Evolutionary conservation across 2,888 invertebrate genomes (phyloP).

Genomic region (Perdita meconis): DNA sequence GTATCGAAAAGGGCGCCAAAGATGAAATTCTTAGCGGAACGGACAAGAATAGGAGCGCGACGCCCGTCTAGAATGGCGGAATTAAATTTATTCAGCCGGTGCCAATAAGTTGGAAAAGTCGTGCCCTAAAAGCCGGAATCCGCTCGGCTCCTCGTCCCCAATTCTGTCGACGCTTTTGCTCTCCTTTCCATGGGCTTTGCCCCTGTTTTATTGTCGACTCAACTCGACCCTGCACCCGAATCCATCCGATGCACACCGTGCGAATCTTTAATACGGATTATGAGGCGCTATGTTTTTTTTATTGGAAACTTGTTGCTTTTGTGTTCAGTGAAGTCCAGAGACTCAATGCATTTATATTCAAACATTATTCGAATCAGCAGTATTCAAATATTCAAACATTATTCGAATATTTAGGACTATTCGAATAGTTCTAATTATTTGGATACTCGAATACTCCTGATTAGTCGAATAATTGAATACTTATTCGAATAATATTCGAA

Average conservation of each 20-base stretch:
- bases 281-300: slow-evolving; percentile 1
- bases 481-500: no score
- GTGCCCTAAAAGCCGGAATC: slow-evolving; percentile 80
- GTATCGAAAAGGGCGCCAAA: slow-evolving; percentile 68
- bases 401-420: no score
- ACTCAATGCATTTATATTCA: no score
- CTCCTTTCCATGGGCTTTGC: slow-evolving; percentile 41
- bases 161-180: slow-evolving; percentile 28
- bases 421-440: no score
- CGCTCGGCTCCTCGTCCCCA: slow-evolving; percentile 54
- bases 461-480: no score
- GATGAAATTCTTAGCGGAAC: slow-evolving; percentile 79
- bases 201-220: slow-evolving; percentile 71
- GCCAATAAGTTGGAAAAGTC: slow-evolving; percentile 81
- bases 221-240: slow-evolving; percentile 37
- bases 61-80: slow-evolving; percentile 75
- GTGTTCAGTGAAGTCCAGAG: no score
- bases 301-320: no score
- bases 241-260: slow-evolving; percentile 37
- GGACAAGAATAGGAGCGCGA: slow-evolving; percentile 68
- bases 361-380: no score
- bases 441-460: no score
- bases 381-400: no score
- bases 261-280: slow-evolving; percentile 33
- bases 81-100: slow-evolving; percentile 83